Evolutionary conservation across 2,797 vertebrate species (phyloP), one percentile per base, ranked within the genome.

Genomic region (Tadarida brasiliensis): DNA sequence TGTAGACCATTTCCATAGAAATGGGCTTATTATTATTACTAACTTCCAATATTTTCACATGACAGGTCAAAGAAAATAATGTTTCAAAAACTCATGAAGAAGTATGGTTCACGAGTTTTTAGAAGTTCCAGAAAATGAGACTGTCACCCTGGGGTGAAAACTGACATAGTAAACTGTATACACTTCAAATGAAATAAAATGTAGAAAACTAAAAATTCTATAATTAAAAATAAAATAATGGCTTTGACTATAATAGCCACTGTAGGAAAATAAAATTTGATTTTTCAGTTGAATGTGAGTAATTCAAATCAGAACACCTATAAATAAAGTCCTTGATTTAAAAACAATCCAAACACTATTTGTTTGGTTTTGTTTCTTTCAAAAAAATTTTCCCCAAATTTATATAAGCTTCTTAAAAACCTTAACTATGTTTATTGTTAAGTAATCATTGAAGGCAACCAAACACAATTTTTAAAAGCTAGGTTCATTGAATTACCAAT

Each of bases 1-100:
- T 97, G 57, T 90, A 97, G 94, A 96, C 30, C 19, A 98, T 98
- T 98, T 98, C 96, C 97, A 97, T 97, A 98, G 97, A 98, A 98
- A 98, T 98, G 1, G 96, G 71, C 71, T 98, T 78, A 95, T 98
- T 98, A 95, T 96, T 96, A 81, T 90, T 87, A 77, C 77, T 97
- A 73, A 89, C 51, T 90, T 96, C 74, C 57, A 47, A 9, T 11
- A 67, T 96, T 97, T 98, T 97, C 82, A 96, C 54, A 93, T 96
- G 82, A 26, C 59, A 96, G 74, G 39, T 96, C 77, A 73, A 94
- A 61, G 84, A 97, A 97, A 95, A 96, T 65, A 49, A 74, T 19
- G 7, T 86, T 95, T 96, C 88, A 78, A 93, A 89, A 95, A 80
- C 49, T 93, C 80, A 85, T 78, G 47, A 90, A 71, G 54, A 94